Evolutionary conservation across 2,888 invertebrate species (phyloP), one percentile per base, ranked within the genome.

Genomic region (Melieria crassipennis): DNA sequence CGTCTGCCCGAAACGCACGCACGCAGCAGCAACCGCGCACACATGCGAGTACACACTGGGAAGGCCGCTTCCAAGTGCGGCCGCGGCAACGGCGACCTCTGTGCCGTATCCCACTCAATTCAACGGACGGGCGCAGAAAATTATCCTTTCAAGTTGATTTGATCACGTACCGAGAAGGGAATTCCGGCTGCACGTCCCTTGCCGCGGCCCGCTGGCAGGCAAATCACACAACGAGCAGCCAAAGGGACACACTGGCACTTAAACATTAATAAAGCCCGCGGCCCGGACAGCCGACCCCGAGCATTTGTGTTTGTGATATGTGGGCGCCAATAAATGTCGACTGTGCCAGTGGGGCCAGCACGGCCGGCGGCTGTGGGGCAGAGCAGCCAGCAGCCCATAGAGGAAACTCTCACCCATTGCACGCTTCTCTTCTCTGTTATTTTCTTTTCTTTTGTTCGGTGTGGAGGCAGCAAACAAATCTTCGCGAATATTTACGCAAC

Each of bases 81-180:
- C 42, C 30, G 11, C 30, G 30, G 30, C 30, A 30, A 30, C 30
- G 30, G 30, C 30, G 30, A 30, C 30, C 2, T 30, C 30, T 30
- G 30, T 30, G 30, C 30, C 30, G 30, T 30, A 30, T 30, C 30
- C 30, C 30, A 30, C 30, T 30, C 30, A 30, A 30, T 30, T 30
- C 30, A 30, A 30, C 30, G 30, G 30, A 30, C 30, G 30, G 30
- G 30, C 30, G 30, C 30, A 65, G 61, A 70, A 70, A 70, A 65
- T 74, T 75, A 78, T 75, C 85, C 86, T 86, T 86, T 86, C 84
- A 85, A 85, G 81, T 86, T 86, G 86, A 86, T 86, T 86, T 86
- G 86, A 86, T 86, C 86, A 86, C 86, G 86, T 86, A 86, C 85
- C 78, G 65, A 60, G 61, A 70, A 60, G 65, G 70, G 61, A 61